Evolutionary conservation across 2,113 vertebrate species (phyloP), one percentile per base, ranked within the genome.

Genomic region (Saccopteryx leptura): DNA sequence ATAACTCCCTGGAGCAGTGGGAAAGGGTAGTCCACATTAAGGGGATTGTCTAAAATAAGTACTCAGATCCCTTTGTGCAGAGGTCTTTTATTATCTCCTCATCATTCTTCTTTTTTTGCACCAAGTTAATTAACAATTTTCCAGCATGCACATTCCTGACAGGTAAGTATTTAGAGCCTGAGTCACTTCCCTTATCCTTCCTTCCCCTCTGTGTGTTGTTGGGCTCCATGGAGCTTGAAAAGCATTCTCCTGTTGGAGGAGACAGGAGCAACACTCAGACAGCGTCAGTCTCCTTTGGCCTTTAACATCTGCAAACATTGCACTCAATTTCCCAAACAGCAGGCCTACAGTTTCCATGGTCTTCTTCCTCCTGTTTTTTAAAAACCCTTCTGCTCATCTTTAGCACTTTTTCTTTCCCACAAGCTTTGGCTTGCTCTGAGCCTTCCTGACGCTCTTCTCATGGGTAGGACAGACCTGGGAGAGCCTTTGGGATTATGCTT

Each of bases 91-190:
- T 75, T 74, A 91, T 85, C 81, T 91, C 21, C 31, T 94, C n/a
- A 6, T 31, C 31, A 7, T 90, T 91, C 52, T 80, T 76, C 50
- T 9, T 69, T 80, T 84, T 88, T 60, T 61, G 18, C 46, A 88
- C 72, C 72, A 92, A 88, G 60, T 88, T 93, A 87, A 93, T 83
- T 93, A 95, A 82, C 60, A 31, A 72, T 78, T 88, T 95, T 91
- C 82, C 74, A 88, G 52, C 68, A 82, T 86, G 31, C 33, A 69
- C 76, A 63, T 83, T 58, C 65, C 68, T 60, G 31, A 50, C 76
- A 91, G 56, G 54, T 71, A 90, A 69, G 19, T 84, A 65, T 74
- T 88, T 72, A 50, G 72, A 93, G 39, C 46, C 58, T 87, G 52
- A 21, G 50, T 83, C 60, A 58, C 28, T 78, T 54, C 52, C 28